Conservation (phyloP, 2,797 vertebrate species). For the Acipenser transmontanus region DNA sequence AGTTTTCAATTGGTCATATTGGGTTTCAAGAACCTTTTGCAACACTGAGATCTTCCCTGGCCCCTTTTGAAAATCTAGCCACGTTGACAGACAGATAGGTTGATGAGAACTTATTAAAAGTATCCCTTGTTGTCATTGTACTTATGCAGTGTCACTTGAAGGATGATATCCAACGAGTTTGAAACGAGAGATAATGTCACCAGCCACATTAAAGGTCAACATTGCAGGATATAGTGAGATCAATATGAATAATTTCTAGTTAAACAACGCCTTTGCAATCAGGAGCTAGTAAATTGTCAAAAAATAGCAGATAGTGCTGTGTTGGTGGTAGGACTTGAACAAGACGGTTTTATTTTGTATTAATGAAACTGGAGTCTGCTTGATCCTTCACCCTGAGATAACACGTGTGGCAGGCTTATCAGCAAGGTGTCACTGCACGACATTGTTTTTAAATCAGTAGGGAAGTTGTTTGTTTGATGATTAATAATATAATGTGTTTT, state of each 20-base stretch:
- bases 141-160: not conserved
- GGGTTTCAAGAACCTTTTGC: no score
- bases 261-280: not conserved
- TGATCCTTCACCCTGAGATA: conserved; percentile 3
- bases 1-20: no score
- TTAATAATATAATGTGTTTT: no score
- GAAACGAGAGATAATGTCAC: not conserved
- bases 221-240: not conserved
- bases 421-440: not conserved
- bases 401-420: not conserved
- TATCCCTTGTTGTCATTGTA: not conserved
- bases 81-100: no score
- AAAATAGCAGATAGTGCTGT: no score
- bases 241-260: not conserved
- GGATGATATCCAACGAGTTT: not conserved
- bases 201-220: not conserved
- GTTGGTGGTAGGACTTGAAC: not conserved
- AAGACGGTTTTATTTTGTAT: not conserved
- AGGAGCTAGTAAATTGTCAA: not conserved
- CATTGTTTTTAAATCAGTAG: not conserved
- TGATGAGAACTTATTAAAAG: not conserved
- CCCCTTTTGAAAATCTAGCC: no score
- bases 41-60: no score
- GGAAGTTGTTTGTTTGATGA: not conserved
- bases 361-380: not conserved